Base-by-base conservation (phyloP, 2,113 vertebrate species). In the Thunnus maccoyii region DNA sequence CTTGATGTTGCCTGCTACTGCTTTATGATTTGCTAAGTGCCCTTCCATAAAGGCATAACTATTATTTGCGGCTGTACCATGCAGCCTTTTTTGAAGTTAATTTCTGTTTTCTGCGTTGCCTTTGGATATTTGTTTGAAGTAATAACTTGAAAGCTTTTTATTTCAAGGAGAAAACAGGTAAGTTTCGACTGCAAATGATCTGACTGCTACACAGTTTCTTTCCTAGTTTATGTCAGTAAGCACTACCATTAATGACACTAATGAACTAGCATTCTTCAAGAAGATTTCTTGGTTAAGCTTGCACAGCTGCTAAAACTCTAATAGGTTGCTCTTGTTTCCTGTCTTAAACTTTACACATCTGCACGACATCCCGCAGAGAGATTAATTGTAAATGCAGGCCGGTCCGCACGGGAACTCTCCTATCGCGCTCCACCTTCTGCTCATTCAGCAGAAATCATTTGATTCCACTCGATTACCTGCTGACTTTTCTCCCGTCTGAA, bases 21-120 rank as follows among this genome's bases (percentile, higher is more conserved):
- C 60, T 60, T 92, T 92, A 91, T 93, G 72, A 93, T 91, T 93
- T 93, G 91, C 91, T 91, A 89, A 87, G 66, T 71, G 30, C 73
- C 17, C 72, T 82, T 72, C 87, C 92, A 93, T 93, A 89, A 93
- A 91, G 79, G 82, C 92, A 92, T 93, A 92, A 83, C 87, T 93
- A 91, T 92, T 61, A 91, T 92, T 93, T 92, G 68, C 62, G 75
- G 89, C 85, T 87, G 87, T 18, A 17, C 9, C 55, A 3, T 1
- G 16, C 91, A 86, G 91, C 89, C 84, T 64, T 85, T 22, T 89
- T 83, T 70, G 18, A 66, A 84, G 20, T 84, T 82, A 20, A 68
- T 89, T 88, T 93, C 5, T 25, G 48, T 87, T 91, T 84, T 79
- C 16, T 51, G 9, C 76, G 57, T 55, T 46, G 25, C 44, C 1